Base-by-base conservation (phyloP, 2,888 invertebrate species). In the Cephus rjabovi region DNA sequence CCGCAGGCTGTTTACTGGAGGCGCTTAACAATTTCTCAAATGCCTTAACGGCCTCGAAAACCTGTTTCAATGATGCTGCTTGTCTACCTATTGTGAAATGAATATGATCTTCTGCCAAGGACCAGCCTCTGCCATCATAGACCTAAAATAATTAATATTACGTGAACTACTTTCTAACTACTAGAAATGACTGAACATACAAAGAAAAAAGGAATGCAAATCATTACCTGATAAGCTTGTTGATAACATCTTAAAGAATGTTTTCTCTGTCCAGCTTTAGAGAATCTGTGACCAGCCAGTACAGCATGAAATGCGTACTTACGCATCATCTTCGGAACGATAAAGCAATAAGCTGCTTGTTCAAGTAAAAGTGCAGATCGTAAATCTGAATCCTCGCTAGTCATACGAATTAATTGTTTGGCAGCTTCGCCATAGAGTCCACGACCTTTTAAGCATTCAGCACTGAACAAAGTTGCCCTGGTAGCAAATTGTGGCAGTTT, bases 241-340 rank as follows among this genome's bases (percentile, higher is more conserved):
- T 95, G 95, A 89, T 99, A 99, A 88, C 98, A 97, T 83, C 98
- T 93, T 80, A 98, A 94, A 0, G 98, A 97, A 92, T 99, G 99
- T 90, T 96, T 97, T 82, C 96, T 95, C 92, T 98, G 98, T 0
- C 97, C 97, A 23, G 98, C 96, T 91, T 98, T 98, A 15, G 97
- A 97, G 92, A 96, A 99, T 79, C 99, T 94, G 92, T 99, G 98
- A 0, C 99, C 99, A 31, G 99, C 97, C 34, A 99, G 93, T 33
- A 99, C 98, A 94, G 98, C 96, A 89, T 99, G 98, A 92, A 99
- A 98, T 30, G 98, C 97, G 91, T 98, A 98, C 92, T 99, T 99
- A 76, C 98, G 94, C 84, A 96, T 94, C 96, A 97, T 96, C 77
- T 93, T 94, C 37, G 95, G 94, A 4, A 92, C 93, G 69, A 98